These are phyloP conservation scores for Habrosyne pyritoides DNA, from an alignment of 2,888 invertebrate genomes.

Conservation along the genomic window DNA sequence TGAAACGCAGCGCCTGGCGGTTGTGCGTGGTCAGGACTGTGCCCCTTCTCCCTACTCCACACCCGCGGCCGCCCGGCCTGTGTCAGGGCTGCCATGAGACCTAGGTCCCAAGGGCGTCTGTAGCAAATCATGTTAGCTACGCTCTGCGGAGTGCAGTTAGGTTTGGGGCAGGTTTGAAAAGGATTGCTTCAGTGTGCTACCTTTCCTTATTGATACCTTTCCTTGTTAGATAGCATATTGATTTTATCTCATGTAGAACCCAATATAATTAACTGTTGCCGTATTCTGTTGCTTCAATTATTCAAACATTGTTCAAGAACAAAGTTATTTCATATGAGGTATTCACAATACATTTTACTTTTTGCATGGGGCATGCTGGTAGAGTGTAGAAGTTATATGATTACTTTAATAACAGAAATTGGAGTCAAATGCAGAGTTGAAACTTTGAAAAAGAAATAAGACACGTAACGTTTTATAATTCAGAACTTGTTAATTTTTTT, in stretches of 20 bases:
- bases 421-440: too few relatives aligned
- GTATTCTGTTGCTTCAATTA: too few relatives aligned
- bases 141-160: constrained; percentile 10
- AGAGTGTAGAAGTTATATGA: too few relatives aligned
- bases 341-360: too few relatives aligned
- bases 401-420: too few relatives aligned
- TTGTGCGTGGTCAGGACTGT: constrained; percentile 79
- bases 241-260: background rate
- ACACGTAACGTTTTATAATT: too few relatives aligned
- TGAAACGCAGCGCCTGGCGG: constrained; percentile 50
- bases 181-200: background rate
- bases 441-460: too few relatives aligned
- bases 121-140: constrained; percentile 27
- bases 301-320: too few relatives aligned
- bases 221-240: background rate
- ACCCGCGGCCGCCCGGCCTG: constrained; percentile 17
- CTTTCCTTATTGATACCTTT: background rate
- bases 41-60: constrained; percentile 44
- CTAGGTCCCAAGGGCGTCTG: constrained; percentile 54
- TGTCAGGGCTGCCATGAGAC: constrained; percentile 41
- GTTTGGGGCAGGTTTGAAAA: constrained; percentile 29
- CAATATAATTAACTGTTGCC: constrained; percentile 10
- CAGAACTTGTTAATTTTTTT: too few relatives aligned
- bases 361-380: too few relatives aligned
- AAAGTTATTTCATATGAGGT: too few relatives aligned